A percentile compares a stretch with the other conserved stretches of the same genome.
Evolutionary conservation across 2,888 invertebrate genomes (phyloP).

Genomic region (Blastobasis adustella): DNA sequence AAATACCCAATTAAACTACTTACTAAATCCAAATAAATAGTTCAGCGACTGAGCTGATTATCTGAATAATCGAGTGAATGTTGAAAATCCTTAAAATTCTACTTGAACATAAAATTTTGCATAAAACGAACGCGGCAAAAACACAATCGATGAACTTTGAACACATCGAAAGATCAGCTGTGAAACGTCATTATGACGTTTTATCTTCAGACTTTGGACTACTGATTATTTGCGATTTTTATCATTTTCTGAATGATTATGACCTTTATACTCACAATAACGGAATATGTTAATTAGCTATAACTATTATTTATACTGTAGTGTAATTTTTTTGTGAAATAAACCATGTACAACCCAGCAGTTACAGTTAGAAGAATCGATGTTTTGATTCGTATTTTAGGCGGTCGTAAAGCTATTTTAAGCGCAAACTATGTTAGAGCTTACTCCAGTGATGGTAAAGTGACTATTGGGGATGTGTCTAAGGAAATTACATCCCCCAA

Average conservation of each 20-base stretch:
- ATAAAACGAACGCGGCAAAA: too few relatives aligned
- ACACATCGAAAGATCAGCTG: constrained; percentile 15
- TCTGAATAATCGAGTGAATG: too few relatives aligned
- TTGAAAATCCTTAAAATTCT: too few relatives aligned
- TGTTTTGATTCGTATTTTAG: constrained; percentile 67
- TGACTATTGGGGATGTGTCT: constrained; percentile 84
- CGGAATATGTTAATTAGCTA: constrained; percentile 15
- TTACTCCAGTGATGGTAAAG: constrained; percentile 68
- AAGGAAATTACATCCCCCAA: constrained; percentile 76
- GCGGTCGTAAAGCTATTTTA: constrained; percentile 50
- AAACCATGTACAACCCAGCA: constrained; percentile 51
- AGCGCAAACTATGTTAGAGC: constrained; percentile 53
- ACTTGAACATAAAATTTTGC: too few relatives aligned
- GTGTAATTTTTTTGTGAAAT: constrained; percentile 16
- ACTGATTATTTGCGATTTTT: constrained; percentile 25
- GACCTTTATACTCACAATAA: constrained; percentile 10
- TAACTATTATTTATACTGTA: constrained; percentile 8
- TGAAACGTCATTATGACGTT: constrained; percentile 22
- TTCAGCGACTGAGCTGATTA: too few relatives aligned
- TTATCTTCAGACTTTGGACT: constrained; percentile 55
- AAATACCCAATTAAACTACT: too few relatives aligned
- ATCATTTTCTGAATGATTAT: constrained; percentile 25
- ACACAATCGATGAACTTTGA: too few relatives aligned
- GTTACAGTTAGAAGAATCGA: constrained; percentile 61
- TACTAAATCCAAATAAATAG: too few relatives aligned